A percentile compares a stretch with the other conserved stretches of the same genome.
phyloP scores from a whole-genome alignment of 1,140 invertebrate genomes.

The Coelopa frigida region DNA sequence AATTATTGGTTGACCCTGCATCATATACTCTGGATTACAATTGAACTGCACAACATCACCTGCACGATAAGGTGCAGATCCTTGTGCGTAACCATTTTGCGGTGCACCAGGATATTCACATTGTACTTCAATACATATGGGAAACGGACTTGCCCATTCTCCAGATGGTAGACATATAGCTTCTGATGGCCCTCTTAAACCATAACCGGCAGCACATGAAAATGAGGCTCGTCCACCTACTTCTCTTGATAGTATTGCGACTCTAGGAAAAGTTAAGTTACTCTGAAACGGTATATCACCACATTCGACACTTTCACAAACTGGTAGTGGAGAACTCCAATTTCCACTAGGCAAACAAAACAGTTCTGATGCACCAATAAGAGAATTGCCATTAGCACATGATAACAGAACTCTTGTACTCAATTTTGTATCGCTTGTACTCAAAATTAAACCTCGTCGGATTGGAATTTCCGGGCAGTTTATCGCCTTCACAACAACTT shows the following conservation, averaged over 20 bases:
- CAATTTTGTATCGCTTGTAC: slow-evolving; percentile 62
- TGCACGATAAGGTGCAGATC: slow-evolving; percentile 63
- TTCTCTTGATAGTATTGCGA: slow-evolving; percentile 62
- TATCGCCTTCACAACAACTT: slow-evolving; percentile 72
- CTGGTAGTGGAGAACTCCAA: slow-evolving; percentile 72
- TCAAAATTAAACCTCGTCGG: slow-evolving; percentile 61
- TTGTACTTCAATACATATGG: slow-evolving; percentile 70
- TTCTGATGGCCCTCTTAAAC: slow-evolving; percentile 63
- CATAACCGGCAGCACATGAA: slow-evolving; percentile 73
- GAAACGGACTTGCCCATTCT: slow-evolving; percentile 69
- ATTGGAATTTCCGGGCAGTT: slow-evolving; percentile 64
- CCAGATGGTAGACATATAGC: slow-evolving; percentile 69
- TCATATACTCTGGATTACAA: slow-evolving; percentile 80
- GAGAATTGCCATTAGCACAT: slow-evolving; percentile 73
- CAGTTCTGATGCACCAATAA: slow-evolving; percentile 66
- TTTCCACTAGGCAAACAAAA: slow-evolving; percentile 72
- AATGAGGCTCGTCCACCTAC: slow-evolving; percentile 72
- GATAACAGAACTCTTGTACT: slow-evolving; percentile 66
- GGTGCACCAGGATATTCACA: slow-evolving; percentile 63
- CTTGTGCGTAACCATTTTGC: slow-evolving; percentile 68
- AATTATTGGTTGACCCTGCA: slow-evolving; percentile 75
- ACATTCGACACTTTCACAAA: slow-evolving; percentile 76
- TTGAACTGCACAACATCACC: slow-evolving; percentile 79
- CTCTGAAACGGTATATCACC: slow-evolving; percentile 55
- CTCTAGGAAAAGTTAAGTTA: slow-evolving; percentile 52